A percentile compares a stretch with the other conserved stretches of the same genome.
phyloP scores from a whole-genome alignment of 2,113 vertebrate species.

The Halcyon malimbica region DNA sequence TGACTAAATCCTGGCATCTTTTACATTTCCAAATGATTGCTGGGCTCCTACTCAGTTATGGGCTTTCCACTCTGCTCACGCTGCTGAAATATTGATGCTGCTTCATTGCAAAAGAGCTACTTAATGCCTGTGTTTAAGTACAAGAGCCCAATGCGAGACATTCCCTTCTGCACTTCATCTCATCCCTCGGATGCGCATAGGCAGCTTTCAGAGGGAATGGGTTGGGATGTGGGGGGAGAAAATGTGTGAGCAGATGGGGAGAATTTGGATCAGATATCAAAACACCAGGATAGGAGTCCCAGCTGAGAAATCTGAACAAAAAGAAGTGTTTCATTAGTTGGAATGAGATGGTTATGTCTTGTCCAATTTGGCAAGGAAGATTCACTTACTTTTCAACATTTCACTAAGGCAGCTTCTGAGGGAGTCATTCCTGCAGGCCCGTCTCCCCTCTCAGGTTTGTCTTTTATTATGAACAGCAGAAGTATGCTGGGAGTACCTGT shows the following conservation, averaged over 20 bases:
- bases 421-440: not conserved
- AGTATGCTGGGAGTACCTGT: not conserved
- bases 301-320: constrained; percentile 1
- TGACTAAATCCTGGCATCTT: not conserved
- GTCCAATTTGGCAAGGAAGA: constrained; percentile 5
- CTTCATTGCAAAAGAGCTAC: not conserved
- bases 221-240: not conserved
- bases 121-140: not conserved
- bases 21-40: not conserved
- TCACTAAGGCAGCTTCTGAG: not conserved
- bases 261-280: not conserved
- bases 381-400: not conserved
- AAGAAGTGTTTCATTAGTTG: constrained; percentile 22
- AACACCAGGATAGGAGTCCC: not conserved
- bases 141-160: not conserved
- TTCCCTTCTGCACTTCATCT: not conserved
- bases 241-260: not conserved
- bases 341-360: not conserved
- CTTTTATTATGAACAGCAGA: not conserved
- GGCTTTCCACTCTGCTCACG: not conserved
- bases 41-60: not conserved
- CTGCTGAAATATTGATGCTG: constrained; percentile 36
- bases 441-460: not conserved
- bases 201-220: not conserved
- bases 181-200: not conserved